Evolutionary conservation across 2,888 invertebrate genomes (phyloP).

Genomic region (Agriopis aurantiaria): DNA sequence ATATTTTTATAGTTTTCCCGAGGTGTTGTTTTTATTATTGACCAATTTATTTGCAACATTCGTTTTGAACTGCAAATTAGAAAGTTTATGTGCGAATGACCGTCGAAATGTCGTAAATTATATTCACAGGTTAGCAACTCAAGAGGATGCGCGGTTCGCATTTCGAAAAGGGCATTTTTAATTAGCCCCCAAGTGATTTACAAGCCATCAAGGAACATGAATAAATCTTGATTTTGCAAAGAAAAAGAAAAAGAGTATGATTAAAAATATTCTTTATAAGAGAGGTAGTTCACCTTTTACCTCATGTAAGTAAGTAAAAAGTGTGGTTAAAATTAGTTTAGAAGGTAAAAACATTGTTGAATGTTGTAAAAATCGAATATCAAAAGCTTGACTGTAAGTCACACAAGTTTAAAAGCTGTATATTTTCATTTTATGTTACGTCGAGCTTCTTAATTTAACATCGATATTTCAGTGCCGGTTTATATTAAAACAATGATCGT

Average conservation of each 20-base stretch:
- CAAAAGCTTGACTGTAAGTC: neutral
- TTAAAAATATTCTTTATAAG: conserved; percentile 42
- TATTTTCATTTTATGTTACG: conserved; percentile 41
- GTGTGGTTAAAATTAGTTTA: neutral
- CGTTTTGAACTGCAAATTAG: conserved; percentile 77
- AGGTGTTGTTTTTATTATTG: conserved; percentile 81
- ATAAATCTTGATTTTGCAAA: conserved; percentile 64
- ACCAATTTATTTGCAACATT: conserved; percentile 73
- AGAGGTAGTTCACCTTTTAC: conserved; percentile 38
- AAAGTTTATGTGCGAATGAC: conserved; percentile 80
- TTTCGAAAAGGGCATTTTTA: conserved; percentile 75
- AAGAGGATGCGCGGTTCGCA: conserved; percentile 53
- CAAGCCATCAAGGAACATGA: conserved; percentile 69
- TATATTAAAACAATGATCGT: conserved; percentile 74
- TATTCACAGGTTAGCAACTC: conserved; percentile 73
- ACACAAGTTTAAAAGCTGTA: neutral
- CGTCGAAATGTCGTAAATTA: conserved; percentile 80
- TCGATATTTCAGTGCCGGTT: conserved; percentile 63
- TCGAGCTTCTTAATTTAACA: conserved; percentile 56
- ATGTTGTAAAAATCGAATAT: neutral
- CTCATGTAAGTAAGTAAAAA: neutral
- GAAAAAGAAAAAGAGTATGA: conserved; percentile 51
- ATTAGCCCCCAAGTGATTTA: conserved; percentile 80
- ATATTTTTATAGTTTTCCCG: conserved; percentile 78
- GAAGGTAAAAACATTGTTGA: neutral